Evolutionary conservation across 2,797 vertebrate species (phyloP), one percentile per base, ranked within the genome.

Genomic region (Pipistrellus pygmaeus): DNA sequence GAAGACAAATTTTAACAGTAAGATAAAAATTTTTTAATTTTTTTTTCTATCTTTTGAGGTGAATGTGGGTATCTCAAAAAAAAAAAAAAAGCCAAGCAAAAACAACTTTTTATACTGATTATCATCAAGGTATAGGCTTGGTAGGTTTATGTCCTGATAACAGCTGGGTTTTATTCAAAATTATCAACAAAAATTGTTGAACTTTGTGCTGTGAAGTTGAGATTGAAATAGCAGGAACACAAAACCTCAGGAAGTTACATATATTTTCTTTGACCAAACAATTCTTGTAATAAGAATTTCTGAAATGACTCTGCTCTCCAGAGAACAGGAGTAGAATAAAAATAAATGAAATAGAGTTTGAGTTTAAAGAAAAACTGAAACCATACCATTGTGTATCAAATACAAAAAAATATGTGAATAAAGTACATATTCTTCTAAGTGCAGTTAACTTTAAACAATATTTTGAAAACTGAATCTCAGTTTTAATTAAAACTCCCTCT

Each of bases 341-440:
- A 95, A 85, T 75, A 71, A 66, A 53, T 85, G 38, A 95, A 88
- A 64, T 66, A 75, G 2, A 88, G 38, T 62, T 2, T 71, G 46
- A 94, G 35, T 85, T 94, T 78, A 66, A 96, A 85, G 76, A 64
- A 95, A 94, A 93, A 48, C 44, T 51, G 66, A 91, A 96, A 78
- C 18, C 55, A 71, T 57, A 68, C 1, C 20, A 60, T 64, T 35
- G 32, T 75, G 12, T 48, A n/a, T 48, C n/a, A 68, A 72, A 82
- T 80, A 66, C 27, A 84, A 35, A 73, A 35, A 73, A 85, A 35
- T 82, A 44, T 51, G 35, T 35, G 14, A 89, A 51, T 57, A 92
- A 82, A 21, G 8, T 51, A 82, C 12, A 25, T 86, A 81, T 66
- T 89, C n/a, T 78, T 93, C 0, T 84, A 68, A 81, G 72, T 87